Evolutionary conservation across 23 tunicate genomes (phyloP), one percentile per base, ranked within the genome.

Genomic region (Botrylloides violaceus): DNA sequence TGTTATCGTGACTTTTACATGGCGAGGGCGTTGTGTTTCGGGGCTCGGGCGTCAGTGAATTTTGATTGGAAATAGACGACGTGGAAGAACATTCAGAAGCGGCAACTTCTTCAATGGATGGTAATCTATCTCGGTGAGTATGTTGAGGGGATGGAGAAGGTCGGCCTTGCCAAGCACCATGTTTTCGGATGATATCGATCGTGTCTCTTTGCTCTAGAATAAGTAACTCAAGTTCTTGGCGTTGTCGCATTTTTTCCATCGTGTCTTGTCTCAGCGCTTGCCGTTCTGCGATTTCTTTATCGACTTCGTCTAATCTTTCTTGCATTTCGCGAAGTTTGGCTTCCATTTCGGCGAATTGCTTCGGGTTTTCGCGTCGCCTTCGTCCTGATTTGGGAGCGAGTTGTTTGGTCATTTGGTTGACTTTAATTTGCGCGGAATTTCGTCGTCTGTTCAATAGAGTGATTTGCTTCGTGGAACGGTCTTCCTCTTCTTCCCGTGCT

Each of bases 331-430:
- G 55, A 25, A 81, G 65, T 43, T 80, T 86, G 29, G 81, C 77
- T 76, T 86, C 94, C 55, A 79, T 53, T 29, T 84, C 94, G 26
- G 85, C 94, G 35, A 86, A 86, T 5, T 86, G 81, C 34, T 86
- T 75, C 59, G 84, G 94, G 49, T 86, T 75, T 63, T 86, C 75
- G 9, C 85, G 73, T 26, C 94, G 76, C 49, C 80, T 79, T 62
- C 84, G 75, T 0, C 85, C 94, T 15, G 94, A 79, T 35, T 80
- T 86, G n/a, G 94, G 94, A 15, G 81, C 94, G 1, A 86, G 57
- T 56, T 86, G 81, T 50, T 70, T 76, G 22, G 85, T 47, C 20
- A 86, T 18, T 30, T 86, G 94, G 53, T 86, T 85, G 58, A 86
- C 81, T 49, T 86, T 86, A 0, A 86, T 59, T 58, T 86, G 94